Conservation (phyloP, 1,140 invertebrate species). For the Orchestia grillus region DNA sequence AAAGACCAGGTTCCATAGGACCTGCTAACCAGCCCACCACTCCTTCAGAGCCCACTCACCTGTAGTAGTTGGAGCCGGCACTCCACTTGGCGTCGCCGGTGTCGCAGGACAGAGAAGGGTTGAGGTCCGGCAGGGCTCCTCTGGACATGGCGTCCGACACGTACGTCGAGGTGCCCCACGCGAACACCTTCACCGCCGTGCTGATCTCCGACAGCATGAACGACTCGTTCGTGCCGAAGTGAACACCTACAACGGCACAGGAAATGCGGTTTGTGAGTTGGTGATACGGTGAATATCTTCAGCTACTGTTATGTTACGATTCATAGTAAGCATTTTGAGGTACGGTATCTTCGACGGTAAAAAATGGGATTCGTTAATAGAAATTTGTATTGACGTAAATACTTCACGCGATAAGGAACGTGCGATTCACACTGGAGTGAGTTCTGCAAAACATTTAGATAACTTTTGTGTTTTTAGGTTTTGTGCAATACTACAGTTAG, state of each 20-base stretch:
- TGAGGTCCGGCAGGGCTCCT: conserved; percentile 60
- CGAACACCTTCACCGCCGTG: conserved; percentile 90
- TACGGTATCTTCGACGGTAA: too few relatives aligned
- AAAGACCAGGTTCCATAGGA: too few relatives aligned
- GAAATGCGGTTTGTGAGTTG: background rate
- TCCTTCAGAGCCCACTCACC: conserved; percentile 36
- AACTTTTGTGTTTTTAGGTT: too few relatives aligned
- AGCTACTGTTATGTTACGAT: too few relatives aligned
- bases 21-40: too few relatives aligned
- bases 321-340: too few relatives aligned
- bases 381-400: too few relatives aligned
- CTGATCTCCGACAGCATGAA: conserved; percentile 88
- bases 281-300: background rate
- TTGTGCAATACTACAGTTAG: too few relatives aligned
- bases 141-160: conserved; percentile 59
- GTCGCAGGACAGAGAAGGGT: conserved; percentile 61
- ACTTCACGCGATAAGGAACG: too few relatives aligned
- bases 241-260: conserved; percentile 78
- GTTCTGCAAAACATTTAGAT: too few relatives aligned
- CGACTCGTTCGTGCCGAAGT: conserved; percentile 88
- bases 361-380: too few relatives aligned
- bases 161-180: conserved; percentile 85
- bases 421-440: too few relatives aligned
- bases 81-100: conserved; percentile 66
- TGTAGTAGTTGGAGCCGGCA: conserved; percentile 65